Evolutionary conservation across 2,113 vertebrate genomes (phyloP), one percentile per base, ranked within the genome.

Genomic region (Anolis carolinensis): DNA sequence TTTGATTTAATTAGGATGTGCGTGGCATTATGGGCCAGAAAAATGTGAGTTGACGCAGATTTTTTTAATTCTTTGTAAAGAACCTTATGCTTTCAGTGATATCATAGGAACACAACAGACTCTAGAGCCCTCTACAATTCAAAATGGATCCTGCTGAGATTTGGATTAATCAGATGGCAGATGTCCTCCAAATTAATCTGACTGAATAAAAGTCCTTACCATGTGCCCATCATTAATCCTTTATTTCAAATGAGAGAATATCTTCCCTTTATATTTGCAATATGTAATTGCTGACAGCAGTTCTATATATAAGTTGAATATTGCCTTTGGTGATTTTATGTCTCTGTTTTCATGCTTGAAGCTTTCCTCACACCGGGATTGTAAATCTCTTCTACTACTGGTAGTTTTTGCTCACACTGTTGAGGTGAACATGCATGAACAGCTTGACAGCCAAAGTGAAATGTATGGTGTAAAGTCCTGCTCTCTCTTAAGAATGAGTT

Each of bases 331-430:
- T 36, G 83, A 1, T 52, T 85, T 59, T 73, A 36, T 44, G 25
- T 25, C 84, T 59, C 80, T 25, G 30, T 76, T n/a, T 82, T 85
- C 70, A 85, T 85, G 50, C 84, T 30, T 72, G 72, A 75, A 90
- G 87, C 76, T 87, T 36, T 85, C 86, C 82, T 76, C 39, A 84
- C 83, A 90, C 76, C 90, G 25, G 2, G 14, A 89, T 16, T 79
- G 10, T 71, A 89, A 83, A 39, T 59, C 1, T 89, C 91, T 84
- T 87, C 13, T 76, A 75, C 20, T 63, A 44, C 39, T 44, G 39
- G 39, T 44, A 80, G 50, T 7, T 55, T 82, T 87, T 89, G 1
- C 18, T 90, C 67, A 39, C 25, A 85, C 36, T 32, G 32, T 30
- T 82, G 82, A 67, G 6, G 78, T 67, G 50, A 62, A 85, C n/a